Evolutionary conservation across 2,113 vertebrate species (phyloP).

Genomic region (Fregata magnificens): DNA sequence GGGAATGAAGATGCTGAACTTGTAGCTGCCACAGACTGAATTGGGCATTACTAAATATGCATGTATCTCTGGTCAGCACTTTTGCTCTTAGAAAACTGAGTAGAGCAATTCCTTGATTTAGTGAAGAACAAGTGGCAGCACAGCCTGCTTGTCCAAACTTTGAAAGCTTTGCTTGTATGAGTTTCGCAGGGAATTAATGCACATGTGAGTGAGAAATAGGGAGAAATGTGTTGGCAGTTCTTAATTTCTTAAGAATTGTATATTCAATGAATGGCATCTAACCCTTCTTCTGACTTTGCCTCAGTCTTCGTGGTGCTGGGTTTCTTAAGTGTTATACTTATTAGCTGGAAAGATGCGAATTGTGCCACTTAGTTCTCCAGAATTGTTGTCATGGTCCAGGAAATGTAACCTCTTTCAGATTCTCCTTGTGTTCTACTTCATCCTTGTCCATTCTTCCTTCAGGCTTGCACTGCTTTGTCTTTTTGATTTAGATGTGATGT

Average conservation of each 20-base stretch:
- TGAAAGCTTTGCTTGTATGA: background rate
- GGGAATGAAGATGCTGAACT: background rate
- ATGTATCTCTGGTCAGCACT: background rate
- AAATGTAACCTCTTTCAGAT: background rate
- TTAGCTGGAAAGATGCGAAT: background rate
- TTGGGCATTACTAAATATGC: background rate
- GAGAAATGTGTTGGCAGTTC: background rate
- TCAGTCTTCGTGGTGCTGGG: background rate
- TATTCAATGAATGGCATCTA: background rate
- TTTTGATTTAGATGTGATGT: background rate
- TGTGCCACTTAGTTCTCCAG: background rate
- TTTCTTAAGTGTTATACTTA: background rate
- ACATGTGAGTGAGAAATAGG: fast-evolving
- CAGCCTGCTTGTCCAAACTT: background rate
- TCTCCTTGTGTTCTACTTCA: background rate
- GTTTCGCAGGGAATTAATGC: background rate
- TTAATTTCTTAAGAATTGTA: background rate
- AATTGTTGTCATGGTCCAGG: background rate
- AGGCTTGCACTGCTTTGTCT: background rate
- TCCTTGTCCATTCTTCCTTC: background rate
- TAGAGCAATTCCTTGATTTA: background rate
- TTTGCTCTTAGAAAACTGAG: background rate
- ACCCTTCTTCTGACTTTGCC: background rate
- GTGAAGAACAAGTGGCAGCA: background rate
- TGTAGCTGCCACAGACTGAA: background rate